Evolutionary conservation across 2,113 vertebrate genomes (phyloP).

Genomic region (Crotalus viridis): DNA sequence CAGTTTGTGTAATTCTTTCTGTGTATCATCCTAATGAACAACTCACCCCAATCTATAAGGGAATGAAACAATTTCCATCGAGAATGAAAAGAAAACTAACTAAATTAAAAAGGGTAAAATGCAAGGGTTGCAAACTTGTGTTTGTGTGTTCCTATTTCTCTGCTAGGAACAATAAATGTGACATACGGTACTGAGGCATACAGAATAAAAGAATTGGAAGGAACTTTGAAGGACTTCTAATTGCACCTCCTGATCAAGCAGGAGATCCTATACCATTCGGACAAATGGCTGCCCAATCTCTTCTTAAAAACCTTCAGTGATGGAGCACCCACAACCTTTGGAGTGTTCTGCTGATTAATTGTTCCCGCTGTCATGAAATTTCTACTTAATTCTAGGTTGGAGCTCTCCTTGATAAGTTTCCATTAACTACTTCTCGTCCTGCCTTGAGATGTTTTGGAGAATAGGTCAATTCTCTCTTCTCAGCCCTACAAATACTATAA

Average conservation of each 20-base stretch:
- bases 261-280: background rate
- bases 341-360: background rate
- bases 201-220: background rate
- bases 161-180: background rate
- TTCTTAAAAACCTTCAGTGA: background rate
- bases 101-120: background rate
- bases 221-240: background rate
- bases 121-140: background rate
- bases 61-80: background rate
- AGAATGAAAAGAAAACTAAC: background rate
- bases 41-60: background rate
- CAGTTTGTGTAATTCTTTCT: background rate
- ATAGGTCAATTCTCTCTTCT: background rate
- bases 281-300: background rate
- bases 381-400: background rate
- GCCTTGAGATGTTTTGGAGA: background rate
- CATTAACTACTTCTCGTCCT: background rate
- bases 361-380: background rate
- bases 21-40: background rate
- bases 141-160: background rate
- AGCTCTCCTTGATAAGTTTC: background rate
- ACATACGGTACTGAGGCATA: background rate
- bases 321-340: background rate
- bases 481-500: background rate
- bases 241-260: background rate